Conservation (phyloP, 2,113 vertebrate genomes). For the Phalacrocorax pelagicus region DNA sequence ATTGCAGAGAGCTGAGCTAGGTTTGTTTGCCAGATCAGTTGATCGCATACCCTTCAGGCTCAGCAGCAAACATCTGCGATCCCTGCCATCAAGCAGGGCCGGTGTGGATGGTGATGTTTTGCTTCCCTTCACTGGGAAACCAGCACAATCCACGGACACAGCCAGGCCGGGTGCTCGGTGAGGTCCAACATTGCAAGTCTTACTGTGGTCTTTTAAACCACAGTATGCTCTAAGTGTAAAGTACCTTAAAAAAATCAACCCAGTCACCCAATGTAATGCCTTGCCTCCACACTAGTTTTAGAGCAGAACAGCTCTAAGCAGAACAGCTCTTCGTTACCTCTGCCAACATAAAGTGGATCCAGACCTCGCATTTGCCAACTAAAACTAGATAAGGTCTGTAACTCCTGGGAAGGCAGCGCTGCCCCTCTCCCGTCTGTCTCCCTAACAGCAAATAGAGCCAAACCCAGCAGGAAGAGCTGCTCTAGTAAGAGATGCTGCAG, state of each 20-base stretch:
- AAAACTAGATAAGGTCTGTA: background rate
- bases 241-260: background rate
- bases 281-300: background rate
- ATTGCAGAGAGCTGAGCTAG: background rate
- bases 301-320: background rate
- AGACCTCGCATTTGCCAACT: background rate
- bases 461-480: background rate
- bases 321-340: background rate
- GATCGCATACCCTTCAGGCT: background rate
- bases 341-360: background rate
- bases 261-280: background rate
- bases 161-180: background rate
- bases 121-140: background rate
- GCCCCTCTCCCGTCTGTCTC: background rate
- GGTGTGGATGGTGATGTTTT: background rate
- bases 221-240: background rate
- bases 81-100: background rate
- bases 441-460: background rate
- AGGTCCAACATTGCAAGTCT: background rate
- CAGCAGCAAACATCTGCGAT: background rate
- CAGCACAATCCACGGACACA: background rate
- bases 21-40: background rate
- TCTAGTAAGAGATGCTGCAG: background rate
- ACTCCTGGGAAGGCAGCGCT: background rate
- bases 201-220: background rate